These are phyloP conservation scores for Micoletzkya japonica DNA, from an alignment of 2,888 invertebrate species.

Conservation along the genomic window DNA sequence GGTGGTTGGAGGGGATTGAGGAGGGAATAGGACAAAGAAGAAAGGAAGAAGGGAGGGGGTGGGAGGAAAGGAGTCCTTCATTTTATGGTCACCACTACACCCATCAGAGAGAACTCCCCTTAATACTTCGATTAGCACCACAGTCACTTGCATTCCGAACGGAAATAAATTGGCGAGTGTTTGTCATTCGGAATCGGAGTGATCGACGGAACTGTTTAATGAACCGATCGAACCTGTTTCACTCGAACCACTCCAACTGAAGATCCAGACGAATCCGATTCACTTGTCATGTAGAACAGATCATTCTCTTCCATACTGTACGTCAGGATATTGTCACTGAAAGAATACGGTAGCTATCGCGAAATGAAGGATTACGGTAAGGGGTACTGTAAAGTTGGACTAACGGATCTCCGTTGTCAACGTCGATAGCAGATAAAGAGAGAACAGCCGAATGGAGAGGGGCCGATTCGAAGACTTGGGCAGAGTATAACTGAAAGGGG, in stretches of 20 bases:
- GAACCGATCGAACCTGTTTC: slow-evolving; percentile 53
- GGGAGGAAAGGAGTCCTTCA: no score
- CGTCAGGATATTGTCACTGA: slow-evolving; percentile 63
- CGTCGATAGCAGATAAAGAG: slow-evolving; percentile 55
- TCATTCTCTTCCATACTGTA: slow-evolving; percentile 52
- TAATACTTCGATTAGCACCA: no score
- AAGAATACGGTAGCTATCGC: slow-evolving; percentile 18
- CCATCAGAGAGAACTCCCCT: background rate
- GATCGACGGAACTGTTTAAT: background rate
- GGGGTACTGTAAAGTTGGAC: background rate
- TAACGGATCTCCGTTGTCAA: slow-evolving; percentile 56
- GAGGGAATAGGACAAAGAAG: background rate
- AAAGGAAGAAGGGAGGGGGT: background rate
- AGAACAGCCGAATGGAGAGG: slow-evolving; percentile 52
- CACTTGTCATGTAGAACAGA: slow-evolving; percentile 61
- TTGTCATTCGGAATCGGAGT: no score
- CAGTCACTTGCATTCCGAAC: no score
- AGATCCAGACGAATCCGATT: slow-evolving; percentile 50
- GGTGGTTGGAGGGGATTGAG: background rate
- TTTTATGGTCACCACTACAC: background rate
- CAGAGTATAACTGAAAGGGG: background rate
- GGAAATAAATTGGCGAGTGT: no score
- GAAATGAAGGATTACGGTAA: background rate
- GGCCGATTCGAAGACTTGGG: slow-evolving; percentile 51
- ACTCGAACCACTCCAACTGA: slow-evolving; percentile 60